Percentiles rank a stretch among this genome's conserved stretches.
phyloP scores from a whole-genome alignment of 2,797 vertebrate genomes.

The Anguilla obscura region DNA sequence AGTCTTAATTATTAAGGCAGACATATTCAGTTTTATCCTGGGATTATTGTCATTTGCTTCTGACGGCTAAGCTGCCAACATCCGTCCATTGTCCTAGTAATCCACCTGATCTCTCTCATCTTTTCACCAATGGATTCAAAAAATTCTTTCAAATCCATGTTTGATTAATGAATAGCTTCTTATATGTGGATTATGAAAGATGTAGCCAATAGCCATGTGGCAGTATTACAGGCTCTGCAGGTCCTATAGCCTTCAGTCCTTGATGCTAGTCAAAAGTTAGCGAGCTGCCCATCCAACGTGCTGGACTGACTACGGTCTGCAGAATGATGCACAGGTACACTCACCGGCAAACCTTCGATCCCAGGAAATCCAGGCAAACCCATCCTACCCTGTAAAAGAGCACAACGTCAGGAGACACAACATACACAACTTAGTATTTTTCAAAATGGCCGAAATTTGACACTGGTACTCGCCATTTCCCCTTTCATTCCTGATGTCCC shows the following conservation, averaged over 20 bases:
- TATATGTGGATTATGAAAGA: not conserved
- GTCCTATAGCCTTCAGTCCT: not conserved
- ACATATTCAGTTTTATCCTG: too few species aligned
- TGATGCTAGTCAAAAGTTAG: not conserved
- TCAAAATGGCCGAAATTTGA: not conserved
- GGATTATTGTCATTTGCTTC: too few species aligned
- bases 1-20: too few species aligned
- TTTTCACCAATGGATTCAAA: not conserved
- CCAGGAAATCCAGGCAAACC: slow-evolving; percentile 63
- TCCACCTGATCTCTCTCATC: not conserved
- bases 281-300: not conserved
- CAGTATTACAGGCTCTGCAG: not conserved
- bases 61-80: too few species aligned
- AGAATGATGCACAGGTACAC: slow-evolving; percentile 40
- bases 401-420: slow-evolving; percentile 1
- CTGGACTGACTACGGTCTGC: not conserved
- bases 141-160: not conserved
- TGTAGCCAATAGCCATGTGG: not conserved
- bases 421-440: not conserved
- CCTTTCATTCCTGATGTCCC: slow-evolving; percentile 60
- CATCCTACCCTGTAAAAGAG: slow-evolving; percentile 56
- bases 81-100: not conserved
- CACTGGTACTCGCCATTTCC: slow-evolving; percentile 48
- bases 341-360: slow-evolving; percentile 58
- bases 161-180: not conserved